Conservation (phyloP, 2,797 vertebrate genomes). For the Triplophysa yarkandensis region DNA sequence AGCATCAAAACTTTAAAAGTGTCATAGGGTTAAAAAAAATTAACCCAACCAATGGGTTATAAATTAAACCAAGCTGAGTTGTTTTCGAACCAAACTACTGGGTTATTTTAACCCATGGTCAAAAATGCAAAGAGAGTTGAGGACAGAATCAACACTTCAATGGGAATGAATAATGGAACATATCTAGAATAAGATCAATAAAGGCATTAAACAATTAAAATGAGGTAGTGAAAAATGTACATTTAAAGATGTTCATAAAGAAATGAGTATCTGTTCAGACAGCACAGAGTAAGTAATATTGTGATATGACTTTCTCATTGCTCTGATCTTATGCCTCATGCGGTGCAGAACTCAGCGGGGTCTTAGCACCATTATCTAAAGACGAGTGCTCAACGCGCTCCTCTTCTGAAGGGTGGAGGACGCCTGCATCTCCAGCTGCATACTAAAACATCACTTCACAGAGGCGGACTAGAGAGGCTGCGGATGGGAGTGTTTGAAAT, state of each 20-base stretch:
- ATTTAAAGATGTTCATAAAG: not conserved
- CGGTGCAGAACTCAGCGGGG: slow-evolving; percentile 35
- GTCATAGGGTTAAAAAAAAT: too few species aligned
- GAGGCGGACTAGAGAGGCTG: slow-evolving; percentile 16
- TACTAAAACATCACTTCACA: slow-evolving; percentile 33
- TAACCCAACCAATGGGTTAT: too few species aligned
- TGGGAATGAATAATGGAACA: too few species aligned
- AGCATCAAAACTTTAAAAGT: too few species aligned
- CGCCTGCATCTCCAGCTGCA: slow-evolving; percentile 5
- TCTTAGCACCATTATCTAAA: slow-evolving; percentile 47
- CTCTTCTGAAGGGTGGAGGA: slow-evolving; percentile 27
- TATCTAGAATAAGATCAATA: not conserved
- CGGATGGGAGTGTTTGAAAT: slow-evolving; percentile 32
- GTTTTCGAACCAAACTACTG: too few species aligned
- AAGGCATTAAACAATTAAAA: slow-evolving; percentile 48
- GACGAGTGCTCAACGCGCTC: slow-evolving; percentile 18
- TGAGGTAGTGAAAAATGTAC: slow-evolving; percentile 11
- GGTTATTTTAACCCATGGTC: too few species aligned
- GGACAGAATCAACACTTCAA: too few species aligned
- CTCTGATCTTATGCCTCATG: slow-evolving; percentile 37
- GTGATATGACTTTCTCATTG: slow-evolving; percentile 15
- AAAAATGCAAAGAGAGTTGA: too few species aligned
- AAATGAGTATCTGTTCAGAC: not conserved
- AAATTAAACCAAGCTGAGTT: too few species aligned
- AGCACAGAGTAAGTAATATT: not conserved